Base-by-base conservation (phyloP, 2,888 invertebrate genomes). In the Auanema sp. region DNA sequence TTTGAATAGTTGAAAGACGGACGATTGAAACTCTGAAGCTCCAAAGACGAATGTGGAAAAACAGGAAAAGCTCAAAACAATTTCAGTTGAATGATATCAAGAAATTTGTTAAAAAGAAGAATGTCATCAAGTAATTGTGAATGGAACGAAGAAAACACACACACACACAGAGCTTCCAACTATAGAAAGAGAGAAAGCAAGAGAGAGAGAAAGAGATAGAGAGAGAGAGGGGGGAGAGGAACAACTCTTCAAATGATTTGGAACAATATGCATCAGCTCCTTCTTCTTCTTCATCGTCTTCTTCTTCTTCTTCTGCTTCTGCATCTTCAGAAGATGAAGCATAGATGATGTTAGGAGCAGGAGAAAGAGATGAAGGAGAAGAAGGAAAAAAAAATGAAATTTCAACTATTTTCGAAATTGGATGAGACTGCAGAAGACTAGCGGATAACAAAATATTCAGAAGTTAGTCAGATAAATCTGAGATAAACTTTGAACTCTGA, bases 391-490 rank as follows among this genome's bases (percentile, higher is more conserved):
- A 33, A 23, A 33, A 54, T 23, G 54, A 18, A 54, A 24, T 33
- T 41, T 40, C 23, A 23, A 41, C 56, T 42, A 56, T 56, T 56
- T 54, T 56, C 16, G 53, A 52, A 52, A 52, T 33, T 25, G 53
- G 40, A 40, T 25, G 25, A 25, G 40, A 52, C 53, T 33, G n/a
- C n/a, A n/a, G n/a, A n/a, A n/a, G 25, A 23, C 33, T 33, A 5
- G 33, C 33, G 53, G 53, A 16, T 23, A 23, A 23, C 53, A 52
- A 33, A 33, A 33, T 33, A 33, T 33, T 33, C 33, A 33, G 8
- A 33, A 5, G 33, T 33, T 33, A 33, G 4, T 33, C 33, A 33
- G 33, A 33, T 33, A 33, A n/a, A 33, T 33, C 33, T 33, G 33
- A 33, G 33, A 33, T 33, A 33, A 33, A 33, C 33, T 33, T 33